Base-by-base conservation (phyloP, 1,140 invertebrate species). In the Dreissena rostriformis region DNA sequence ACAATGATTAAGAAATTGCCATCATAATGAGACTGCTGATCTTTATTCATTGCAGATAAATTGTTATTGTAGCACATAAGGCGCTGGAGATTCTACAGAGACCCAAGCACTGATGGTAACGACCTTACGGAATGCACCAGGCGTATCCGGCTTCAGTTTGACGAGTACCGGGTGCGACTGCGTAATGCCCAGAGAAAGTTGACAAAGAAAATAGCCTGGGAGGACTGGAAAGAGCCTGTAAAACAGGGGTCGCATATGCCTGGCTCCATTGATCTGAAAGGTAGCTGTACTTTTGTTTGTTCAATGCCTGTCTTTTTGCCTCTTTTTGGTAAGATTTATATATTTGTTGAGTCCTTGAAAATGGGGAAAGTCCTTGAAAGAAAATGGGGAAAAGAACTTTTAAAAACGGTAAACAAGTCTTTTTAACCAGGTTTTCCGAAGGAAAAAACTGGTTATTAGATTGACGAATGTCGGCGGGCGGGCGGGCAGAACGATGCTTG, bases 241-340 rank as follows among this genome's bases (percentile, higher is more conserved):
- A 83, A 83, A 73, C 14, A 52, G 7, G 81, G 81, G 12, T 24
- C 53, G 57, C 81, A 83, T 19, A 65, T 75, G 72, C 49, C 72
- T 0, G 55, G 53, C 14, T 75, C 72, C 12, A 53, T 83, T 39
- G 73, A 76, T 57, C 17, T 70, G 7, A 83, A 83, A 53, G 76
- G 24, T 53, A 26, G 81, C 19, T 72, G 22, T 39, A 65, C 15
- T 73, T 68, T 2, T 6, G 61, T 52, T 81, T 63, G 24, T 15
- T 83, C 11, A 22, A 75, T 19, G 17, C 70, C 51, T 75, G 72
- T 28, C 57, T 52, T 14, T 49, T 55, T 57, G 72, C 67, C 7
- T 61, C 74, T 24, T 8, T 57, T 57, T 10, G 28, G 26, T 51
- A 67, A 66, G 49, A 15, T 29, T 71, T 29, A 68, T 15, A 1